A percentile compares a stretch with the other conserved stretches of the same genome.
phyloP scores from a whole-genome alignment of 2,113 vertebrate genomes.

The Vidua chalybeata region DNA sequence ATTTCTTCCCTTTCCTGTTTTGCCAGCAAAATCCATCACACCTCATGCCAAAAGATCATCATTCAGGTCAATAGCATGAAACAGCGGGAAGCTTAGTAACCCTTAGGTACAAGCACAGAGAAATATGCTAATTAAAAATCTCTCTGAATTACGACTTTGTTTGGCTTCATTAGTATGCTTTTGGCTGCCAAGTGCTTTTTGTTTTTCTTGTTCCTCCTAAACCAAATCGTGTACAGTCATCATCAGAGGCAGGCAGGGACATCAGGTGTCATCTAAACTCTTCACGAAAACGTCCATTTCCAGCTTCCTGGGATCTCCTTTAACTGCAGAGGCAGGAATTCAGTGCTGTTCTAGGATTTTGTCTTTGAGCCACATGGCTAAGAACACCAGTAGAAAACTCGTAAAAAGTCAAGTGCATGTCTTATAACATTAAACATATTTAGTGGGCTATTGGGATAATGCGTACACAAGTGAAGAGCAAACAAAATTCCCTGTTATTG shows the following conservation, averaged over 20 bases:
- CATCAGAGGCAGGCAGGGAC: background rate
- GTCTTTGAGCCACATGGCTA: background rate
- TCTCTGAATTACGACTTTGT: constrained; percentile 55
- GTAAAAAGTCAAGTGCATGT: background rate
- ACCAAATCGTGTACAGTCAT: background rate
- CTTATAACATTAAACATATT: background rate
- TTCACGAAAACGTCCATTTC: background rate
- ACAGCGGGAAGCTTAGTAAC: constrained; percentile 48
- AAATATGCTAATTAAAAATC: constrained; percentile 57
- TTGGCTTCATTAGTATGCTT: constrained; percentile 54
- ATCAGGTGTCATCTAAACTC: constrained; percentile 8
- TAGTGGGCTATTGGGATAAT: background rate
- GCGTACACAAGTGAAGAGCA: background rate
- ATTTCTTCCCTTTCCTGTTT: background rate
- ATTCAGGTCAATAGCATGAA: constrained; percentile 48
- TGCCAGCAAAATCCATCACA: constrained; percentile 9
- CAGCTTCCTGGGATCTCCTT: background rate
- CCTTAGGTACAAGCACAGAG: constrained; percentile 7
- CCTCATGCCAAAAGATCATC: constrained; percentile 31
- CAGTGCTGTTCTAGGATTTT: background rate
- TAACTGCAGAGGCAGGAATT: background rate
- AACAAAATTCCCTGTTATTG: background rate
- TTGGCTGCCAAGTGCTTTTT: constrained; percentile 16
- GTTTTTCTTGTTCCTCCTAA: constrained; percentile 15
- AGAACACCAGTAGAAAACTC: background rate